Evolutionary conservation across 2,797 vertebrate species (phyloP), one percentile per base, ranked within the genome.

Genomic region (Xiphorhynchus erythropygius): DNA sequence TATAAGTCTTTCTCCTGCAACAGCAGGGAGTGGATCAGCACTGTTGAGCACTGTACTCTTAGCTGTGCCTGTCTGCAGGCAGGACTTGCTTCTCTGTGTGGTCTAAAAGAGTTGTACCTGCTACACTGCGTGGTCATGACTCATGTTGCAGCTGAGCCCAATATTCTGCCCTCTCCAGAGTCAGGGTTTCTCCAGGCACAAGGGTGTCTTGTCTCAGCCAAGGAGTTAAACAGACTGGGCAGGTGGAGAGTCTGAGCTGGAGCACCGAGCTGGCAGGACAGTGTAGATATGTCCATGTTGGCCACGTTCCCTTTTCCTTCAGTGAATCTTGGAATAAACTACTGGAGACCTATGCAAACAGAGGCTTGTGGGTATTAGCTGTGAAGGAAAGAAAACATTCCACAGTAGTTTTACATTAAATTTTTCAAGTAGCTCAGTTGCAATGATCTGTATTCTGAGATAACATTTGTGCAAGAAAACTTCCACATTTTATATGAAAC

Each of bases 261-360:
- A 77, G 60, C 39, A 70, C 23, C 0, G 5, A 64, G 52, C 27
- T 77, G 77, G 28, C 67, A 73, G 67, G 55, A 37, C 50, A 52
- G 37, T 18, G 30, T 53, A 69, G 55, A 27, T 65, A 76, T 14
- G 27, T 15, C 79, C 46, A 11, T 5, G 11, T 24, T 65, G 56
- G 42, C 64, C 14, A 47, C 80, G 55, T 77, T 93, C 71, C 47
- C 19, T 89, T 81, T 80, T 71, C 35, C 73, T 96, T 85, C 65
- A 69, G 49, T 24, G 42, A 80, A 21, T 74, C 68, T 84, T 83
- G 60, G 76, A 89, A 68, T 53, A 23, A 47, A 35, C 32, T 60
- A 18, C 28, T 55, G 22, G 65, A 96, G 42, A 71, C 87, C 85
- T 94, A 5, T 10, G 46, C 68, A 97, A 96, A 96, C 59, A 83